Conservation (phyloP, 2,113 vertebrate genomes). For the Rhynchopsitta pachyrhyncha region DNA sequence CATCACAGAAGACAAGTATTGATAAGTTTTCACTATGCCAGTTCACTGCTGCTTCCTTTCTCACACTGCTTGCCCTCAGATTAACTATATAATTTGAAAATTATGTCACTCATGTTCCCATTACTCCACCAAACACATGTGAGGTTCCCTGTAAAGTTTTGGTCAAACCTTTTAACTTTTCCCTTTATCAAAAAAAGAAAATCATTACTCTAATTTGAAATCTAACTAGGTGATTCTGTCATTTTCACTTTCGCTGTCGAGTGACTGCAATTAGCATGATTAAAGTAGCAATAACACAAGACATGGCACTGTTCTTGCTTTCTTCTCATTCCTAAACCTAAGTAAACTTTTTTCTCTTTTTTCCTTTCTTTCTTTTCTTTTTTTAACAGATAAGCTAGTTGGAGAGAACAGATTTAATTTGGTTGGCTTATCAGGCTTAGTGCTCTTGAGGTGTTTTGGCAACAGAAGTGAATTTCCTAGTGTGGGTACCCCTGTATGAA, state of each 20-base stretch:
- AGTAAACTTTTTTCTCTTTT: not conserved
- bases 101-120: not conserved
- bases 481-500: accelerated
- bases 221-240: not conserved
- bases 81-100: not conserved
- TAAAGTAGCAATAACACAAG: not conserved
- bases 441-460: not conserved
- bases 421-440: not conserved
- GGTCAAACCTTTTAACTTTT: not conserved
- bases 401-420: not conserved
- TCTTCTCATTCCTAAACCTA: not conserved
- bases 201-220: not conserved
- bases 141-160: not conserved
- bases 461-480: not conserved
- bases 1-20: not conserved
- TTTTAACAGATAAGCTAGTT: not conserved
- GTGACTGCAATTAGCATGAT: not conserved
- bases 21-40: not conserved
- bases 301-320: not conserved
- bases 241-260: not conserved
- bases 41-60: not conserved
- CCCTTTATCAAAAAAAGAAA: not conserved
- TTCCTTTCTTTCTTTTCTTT: not conserved
- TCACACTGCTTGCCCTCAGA: not conserved
- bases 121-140: not conserved